Evolutionary conservation across 2,797 vertebrate genomes (phyloP).

Genomic region (Rhabdophis nuchalis): DNA sequence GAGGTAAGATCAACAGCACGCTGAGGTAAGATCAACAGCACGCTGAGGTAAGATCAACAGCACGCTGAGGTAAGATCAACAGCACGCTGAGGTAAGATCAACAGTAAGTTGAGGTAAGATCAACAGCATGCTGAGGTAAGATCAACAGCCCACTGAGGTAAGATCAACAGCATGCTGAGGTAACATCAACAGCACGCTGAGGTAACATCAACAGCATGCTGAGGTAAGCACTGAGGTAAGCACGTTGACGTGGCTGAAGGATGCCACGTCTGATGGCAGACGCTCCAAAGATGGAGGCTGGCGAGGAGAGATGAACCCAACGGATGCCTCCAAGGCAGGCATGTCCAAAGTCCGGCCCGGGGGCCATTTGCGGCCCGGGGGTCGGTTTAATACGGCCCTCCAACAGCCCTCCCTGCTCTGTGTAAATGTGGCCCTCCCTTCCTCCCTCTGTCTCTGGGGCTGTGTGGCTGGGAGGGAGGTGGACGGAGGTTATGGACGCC

Average conservation of each 20-base stretch:
- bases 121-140: constrained; percentile 70
- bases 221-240: constrained; percentile 58
- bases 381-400: too few species aligned
- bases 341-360: too few species aligned
- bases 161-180: constrained; percentile 72
- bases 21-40: constrained; percentile 73
- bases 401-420: too few species aligned
- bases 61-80: constrained; percentile 71
- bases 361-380: too few species aligned
- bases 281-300: not conserved
- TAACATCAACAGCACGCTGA: constrained; percentile 71
- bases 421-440: too few species aligned
- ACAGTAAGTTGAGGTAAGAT: too few species aligned
- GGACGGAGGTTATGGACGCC: too few species aligned
- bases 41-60: constrained; percentile 72
- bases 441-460: too few species aligned
- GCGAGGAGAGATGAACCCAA: too few species aligned
- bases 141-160: too few species aligned
- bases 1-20: constrained; percentile 72
- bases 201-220: constrained; percentile 73
- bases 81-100: constrained; percentile 69
- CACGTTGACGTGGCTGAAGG: too few species aligned
- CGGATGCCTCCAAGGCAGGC: not conserved
- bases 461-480: too few species aligned
- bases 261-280: not conserved